phyloP scores from a whole-genome alignment of 2,888 invertebrate genomes.

The Ptilodon capucinus region DNA sequence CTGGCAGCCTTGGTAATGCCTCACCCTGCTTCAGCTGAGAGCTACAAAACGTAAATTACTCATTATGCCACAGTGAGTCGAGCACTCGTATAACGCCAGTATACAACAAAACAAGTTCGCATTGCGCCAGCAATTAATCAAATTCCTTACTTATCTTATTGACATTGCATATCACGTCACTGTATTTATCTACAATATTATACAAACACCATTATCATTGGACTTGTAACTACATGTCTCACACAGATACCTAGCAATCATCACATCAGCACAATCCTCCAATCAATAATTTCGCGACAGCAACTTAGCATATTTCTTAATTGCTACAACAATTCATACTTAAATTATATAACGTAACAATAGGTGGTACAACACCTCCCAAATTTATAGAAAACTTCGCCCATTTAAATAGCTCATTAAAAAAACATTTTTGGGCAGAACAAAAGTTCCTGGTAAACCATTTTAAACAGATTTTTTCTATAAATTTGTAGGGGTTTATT shows the following conservation, averaged over 20 bases:
- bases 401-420: too few species aligned
- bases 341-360: too few species aligned
- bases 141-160: conserved; percentile 60
- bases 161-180: conserved; percentile 31
- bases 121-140: conserved; percentile 46
- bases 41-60: conserved; percentile 75
- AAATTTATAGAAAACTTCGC: too few species aligned
- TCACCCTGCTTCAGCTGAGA: conserved; percentile 70
- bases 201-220: conserved; percentile 21
- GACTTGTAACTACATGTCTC: conserved; percentile 69
- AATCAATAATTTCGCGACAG: conserved; percentile 15
- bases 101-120: conserved; percentile 47
- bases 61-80: conserved; percentile 65
- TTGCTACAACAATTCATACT: too few species aligned
- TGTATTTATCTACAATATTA: conserved; percentile 27
- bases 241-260: conserved; percentile 17
- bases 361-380: too few species aligned
- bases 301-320: too few species aligned
- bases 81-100: conserved; percentile 14
- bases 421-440: too few species aligned
- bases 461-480: too few species aligned
- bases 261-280: conserved; percentile 9
- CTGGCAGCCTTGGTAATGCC: conserved; percentile 40
- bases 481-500: too few species aligned
- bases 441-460: too few species aligned